Evolutionary conservation across 2,888 invertebrate species (phyloP).

Genomic region (Macaria liturata): DNA sequence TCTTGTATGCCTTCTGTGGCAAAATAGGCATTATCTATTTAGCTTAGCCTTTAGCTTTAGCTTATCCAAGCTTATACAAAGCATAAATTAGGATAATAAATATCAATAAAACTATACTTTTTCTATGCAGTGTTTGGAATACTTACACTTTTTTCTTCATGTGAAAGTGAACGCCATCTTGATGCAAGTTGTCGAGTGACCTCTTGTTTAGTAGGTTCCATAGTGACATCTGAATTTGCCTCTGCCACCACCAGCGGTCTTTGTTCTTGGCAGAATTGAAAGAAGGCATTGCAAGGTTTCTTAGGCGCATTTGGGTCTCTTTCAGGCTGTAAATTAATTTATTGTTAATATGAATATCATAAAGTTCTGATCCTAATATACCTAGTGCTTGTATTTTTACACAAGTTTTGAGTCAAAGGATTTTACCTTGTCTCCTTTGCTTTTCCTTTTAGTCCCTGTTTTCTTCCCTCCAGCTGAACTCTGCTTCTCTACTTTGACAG

Average conservation of each 20-base stretch:
- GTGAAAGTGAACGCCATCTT: conserved; percentile 87
- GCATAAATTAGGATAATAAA: no score
- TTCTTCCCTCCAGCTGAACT: conserved; percentile 59
- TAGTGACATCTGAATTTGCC: conserved; percentile 83
- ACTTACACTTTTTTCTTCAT: conserved; percentile 87
- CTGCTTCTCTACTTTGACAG: conserved; percentile 65
- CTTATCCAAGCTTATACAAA: no score
- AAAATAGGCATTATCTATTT: no score
- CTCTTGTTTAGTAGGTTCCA: conserved; percentile 89
- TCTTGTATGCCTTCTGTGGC: no score
- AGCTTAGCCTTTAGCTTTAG: no score
- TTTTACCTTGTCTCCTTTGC: conserved; percentile 82
- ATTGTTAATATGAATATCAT: background rate
- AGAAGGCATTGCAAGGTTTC: conserved; percentile 91
- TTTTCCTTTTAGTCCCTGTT: conserved; percentile 82
- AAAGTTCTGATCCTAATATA: no score
- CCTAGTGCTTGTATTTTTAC: no score
- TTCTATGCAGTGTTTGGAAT: background rate
- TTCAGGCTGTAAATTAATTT: conserved; percentile 57
- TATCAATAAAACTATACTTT: no score
- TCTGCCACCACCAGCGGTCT: conserved; percentile 88
- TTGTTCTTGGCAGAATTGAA: conserved; percentile 91
- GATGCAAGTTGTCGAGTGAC: conserved; percentile 89
- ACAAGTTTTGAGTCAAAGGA: background rate
- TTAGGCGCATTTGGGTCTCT: conserved; percentile 90